A percentile compares a stretch with the other conserved stretches of the same genome.
These are phyloP conservation scores for Zaprionus lineosus DNA, from an alignment of 2,888 invertebrate genomes.

Conservation along the genomic window DNA sequence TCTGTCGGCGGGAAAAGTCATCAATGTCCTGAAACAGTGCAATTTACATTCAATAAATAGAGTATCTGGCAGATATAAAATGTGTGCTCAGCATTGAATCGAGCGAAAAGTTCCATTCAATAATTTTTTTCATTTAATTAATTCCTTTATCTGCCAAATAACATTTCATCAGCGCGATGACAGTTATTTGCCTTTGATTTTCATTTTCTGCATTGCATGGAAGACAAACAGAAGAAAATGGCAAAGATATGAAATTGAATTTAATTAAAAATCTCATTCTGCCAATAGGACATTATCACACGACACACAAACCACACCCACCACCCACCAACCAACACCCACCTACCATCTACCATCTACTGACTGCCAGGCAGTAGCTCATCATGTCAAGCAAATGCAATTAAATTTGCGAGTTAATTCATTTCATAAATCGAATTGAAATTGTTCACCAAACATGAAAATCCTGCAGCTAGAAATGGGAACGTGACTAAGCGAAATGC, in stretches of 20 bases:
- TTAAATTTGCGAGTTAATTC: slow-evolving; percentile 58
- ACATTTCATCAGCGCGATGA: slow-evolving; percentile 11
- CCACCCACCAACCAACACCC: no score
- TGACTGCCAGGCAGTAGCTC: neutral
- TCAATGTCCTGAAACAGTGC: no score
- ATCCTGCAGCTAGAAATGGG: slow-evolving; percentile 2
- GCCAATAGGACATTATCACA: slow-evolving; percentile 15
- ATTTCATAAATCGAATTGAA: slow-evolving; percentile 56
- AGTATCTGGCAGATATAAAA: no score
- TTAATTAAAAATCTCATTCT: slow-evolving; percentile 66
- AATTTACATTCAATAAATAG: no score
- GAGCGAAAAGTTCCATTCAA: no score
- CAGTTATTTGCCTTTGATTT: slow-evolving; percentile 43
- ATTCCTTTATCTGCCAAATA: neutral
- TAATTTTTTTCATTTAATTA: slow-evolving; percentile 25
- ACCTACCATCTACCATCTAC: neutral
- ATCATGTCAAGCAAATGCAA: slow-evolving; percentile 42
- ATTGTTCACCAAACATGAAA: slow-evolving; percentile 43
- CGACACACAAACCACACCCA: no score
- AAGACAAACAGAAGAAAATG: slow-evolving; percentile 36
- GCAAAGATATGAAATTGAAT: slow-evolving; percentile 47
- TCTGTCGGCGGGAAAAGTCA: no score
- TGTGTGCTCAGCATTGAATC: no score
- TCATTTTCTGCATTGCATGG: slow-evolving; percentile 4
- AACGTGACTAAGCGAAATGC: neutral